Evolutionary conservation across 1,140 invertebrate genomes (phyloP), one percentile per base, ranked within the genome.

Genomic region (Pseudomyrmex sp.): DNA sequence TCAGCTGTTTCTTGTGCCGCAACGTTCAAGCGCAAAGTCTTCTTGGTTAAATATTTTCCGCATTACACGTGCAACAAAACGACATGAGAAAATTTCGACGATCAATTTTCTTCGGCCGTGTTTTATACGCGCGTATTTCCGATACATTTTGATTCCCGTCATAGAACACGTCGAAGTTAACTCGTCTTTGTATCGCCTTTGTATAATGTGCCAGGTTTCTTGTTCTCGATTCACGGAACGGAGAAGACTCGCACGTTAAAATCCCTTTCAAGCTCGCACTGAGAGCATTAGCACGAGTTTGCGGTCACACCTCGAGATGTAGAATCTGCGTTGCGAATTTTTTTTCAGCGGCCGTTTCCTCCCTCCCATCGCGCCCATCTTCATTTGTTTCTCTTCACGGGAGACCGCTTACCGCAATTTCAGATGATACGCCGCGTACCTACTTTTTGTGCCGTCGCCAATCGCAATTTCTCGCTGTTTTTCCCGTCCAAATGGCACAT

Each of bases 381-480:
- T 74, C 20, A 58, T 77, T 86, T 77, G 63, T 56, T 72, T 70
- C 20, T 74, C 52, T 58, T 18, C 48, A 10, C 50, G 20, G 23
- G 26, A 58, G 18, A 65, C 73, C 73, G 83, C 79, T 76, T 72
- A 72, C 72, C 84, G 79, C 72, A 86, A 83, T 79, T 87, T 73
- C 68, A 86, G 62, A 52, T 59, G 52, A 56, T 73, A 79, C 66
- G 77, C 46, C 18, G 77, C 72, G 23, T 62, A 50, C 12, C 9
- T 35, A 46, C 23, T 56, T 79, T 87, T 88, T 86, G 54, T 52
- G 18, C 50, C 35, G 44, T 73, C 85, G 85, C 69, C 66, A 83
- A 86, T 86, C 20, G 48, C 0, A 44, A 83, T 86, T 87, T 65
- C 74, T 86, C 85, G 74, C 80, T 80, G 66, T 83, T 77, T 73